Evolutionary conservation across 2,888 invertebrate species (phyloP).

Genomic region (Rotaria macrura): DNA sequence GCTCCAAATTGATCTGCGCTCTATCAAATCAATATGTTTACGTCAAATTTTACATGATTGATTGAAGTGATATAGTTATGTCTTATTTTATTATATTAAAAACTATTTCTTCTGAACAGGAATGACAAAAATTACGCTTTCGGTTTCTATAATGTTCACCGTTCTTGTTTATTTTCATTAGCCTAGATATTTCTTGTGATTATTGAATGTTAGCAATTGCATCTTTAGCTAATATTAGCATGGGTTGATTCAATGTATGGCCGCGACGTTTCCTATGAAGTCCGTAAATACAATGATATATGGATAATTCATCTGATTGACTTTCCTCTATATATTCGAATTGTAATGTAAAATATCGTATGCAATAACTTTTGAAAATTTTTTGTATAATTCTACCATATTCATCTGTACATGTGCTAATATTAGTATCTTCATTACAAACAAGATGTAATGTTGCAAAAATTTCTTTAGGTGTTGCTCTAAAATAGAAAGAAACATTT

Average conservation of each 20-base stretch:
- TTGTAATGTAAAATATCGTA: slow-evolving; percentile 17
- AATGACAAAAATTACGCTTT: too few relatives aligned
- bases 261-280: not conserved
- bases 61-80: too few relatives aligned
- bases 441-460: not conserved
- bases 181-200: too few relatives aligned
- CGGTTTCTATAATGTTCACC: too few relatives aligned
- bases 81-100: too few relatives aligned
- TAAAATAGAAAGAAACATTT: not conserved
- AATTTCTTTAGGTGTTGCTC: not conserved
- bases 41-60: too few relatives aligned
- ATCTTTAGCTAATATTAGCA: not conserved
- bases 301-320: not conserved
- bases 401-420: not conserved
- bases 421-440: not conserved
- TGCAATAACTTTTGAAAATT: not conserved
- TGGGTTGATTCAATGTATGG: not conserved
- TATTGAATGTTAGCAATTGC: not conserved
- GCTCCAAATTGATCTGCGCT: too few relatives aligned
- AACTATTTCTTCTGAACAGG: too few relatives aligned
- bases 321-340: not conserved
- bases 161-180: too few relatives aligned
- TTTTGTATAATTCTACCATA: not conserved
- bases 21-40: too few relatives aligned
- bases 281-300: not conserved